Evolutionary conservation across 2,797 vertebrate species (phyloP).

Genomic region (Crocodylus rhombifer): DNA sequence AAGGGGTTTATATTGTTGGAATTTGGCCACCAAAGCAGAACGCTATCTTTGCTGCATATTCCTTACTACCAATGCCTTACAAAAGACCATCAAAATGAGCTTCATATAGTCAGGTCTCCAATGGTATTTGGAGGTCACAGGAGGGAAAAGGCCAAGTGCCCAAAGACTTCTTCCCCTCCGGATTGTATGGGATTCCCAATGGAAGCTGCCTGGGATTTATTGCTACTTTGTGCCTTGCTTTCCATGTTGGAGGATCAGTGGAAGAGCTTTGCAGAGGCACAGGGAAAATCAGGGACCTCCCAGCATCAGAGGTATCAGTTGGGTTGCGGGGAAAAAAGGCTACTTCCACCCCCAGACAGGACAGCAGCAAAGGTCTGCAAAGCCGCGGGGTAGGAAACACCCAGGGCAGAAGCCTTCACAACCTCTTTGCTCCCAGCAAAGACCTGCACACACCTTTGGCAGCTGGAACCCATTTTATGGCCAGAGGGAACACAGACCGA

Average conservation of each 20-base stretch:
- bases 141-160: background rate
- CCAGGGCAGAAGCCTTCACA: constrained; percentile 13
- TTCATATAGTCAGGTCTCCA: background rate
- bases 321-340: background rate
- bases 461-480: constrained; percentile 40
- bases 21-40: background rate
- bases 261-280: background rate
- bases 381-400: background rate
- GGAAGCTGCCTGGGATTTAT: background rate
- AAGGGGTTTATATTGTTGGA: background rate
- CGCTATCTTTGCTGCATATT: background rate
- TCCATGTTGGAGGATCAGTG: background rate
- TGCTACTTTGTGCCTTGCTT: background rate
- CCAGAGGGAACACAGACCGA: constrained; percentile 40
- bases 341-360: background rate
- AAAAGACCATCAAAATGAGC: background rate
- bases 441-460: constrained; percentile 58
- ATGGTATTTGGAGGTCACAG: background rate
- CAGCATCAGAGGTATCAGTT: too few relatives aligned
- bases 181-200: background rate
- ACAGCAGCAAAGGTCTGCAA: background rate
- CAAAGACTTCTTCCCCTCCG: background rate
- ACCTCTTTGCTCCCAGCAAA: constrained; percentile 12
- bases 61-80: background rate
- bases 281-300: too few relatives aligned